These are phyloP conservation scores for Philereme vetulata DNA, from an alignment of 2,888 invertebrate species.

Conservation along the genomic window DNA sequence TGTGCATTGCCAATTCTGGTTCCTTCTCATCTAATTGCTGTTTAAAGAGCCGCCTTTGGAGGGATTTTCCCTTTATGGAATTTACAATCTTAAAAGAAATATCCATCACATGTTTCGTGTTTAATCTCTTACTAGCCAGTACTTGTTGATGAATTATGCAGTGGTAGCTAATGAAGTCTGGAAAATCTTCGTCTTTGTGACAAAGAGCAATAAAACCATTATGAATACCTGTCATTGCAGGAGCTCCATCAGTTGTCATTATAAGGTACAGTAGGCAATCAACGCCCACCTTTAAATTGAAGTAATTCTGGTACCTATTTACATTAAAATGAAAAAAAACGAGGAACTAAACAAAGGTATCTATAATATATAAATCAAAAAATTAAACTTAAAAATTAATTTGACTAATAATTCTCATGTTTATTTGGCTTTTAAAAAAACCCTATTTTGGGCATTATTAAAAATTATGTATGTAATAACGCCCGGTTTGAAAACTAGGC, in stretches of 20 bases:
- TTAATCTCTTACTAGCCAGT: slow-evolving; percentile 5
- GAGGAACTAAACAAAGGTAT: too few relatives aligned
- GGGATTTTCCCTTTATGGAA: slow-evolving; percentile 33
- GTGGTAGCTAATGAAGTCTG: slow-evolving; percentile 5
- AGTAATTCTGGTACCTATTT: too few relatives aligned
- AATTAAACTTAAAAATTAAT: too few relatives aligned
- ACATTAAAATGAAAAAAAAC: too few relatives aligned
- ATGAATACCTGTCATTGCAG: slow-evolving; percentile 35
- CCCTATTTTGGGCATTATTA: too few relatives aligned
- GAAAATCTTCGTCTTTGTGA: slow-evolving; percentile 7
- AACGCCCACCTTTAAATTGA: too few relatives aligned
- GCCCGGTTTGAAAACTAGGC: too few relatives aligned
- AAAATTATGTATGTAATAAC: too few relatives aligned
- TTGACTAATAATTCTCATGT: too few relatives aligned
- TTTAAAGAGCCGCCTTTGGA: slow-evolving; percentile 20
- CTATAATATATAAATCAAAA: too few relatives aligned
- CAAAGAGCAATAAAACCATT: slow-evolving; percentile 25
- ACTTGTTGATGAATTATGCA: slow-evolving; percentile 4
- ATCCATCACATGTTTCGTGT: slow-evolving; percentile 17
- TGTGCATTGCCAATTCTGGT: slow-evolving; percentile 31
- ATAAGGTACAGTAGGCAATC: too few relatives aligned
- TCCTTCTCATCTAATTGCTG: slow-evolving; percentile 5
- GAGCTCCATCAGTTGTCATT: slow-evolving; percentile 38
- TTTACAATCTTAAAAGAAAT: slow-evolving; percentile 33
- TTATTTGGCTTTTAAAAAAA: too few relatives aligned